phyloP scores from a whole-genome alignment of 2,888 invertebrate genomes.

The Scaptomyza caliginosa region DNA sequence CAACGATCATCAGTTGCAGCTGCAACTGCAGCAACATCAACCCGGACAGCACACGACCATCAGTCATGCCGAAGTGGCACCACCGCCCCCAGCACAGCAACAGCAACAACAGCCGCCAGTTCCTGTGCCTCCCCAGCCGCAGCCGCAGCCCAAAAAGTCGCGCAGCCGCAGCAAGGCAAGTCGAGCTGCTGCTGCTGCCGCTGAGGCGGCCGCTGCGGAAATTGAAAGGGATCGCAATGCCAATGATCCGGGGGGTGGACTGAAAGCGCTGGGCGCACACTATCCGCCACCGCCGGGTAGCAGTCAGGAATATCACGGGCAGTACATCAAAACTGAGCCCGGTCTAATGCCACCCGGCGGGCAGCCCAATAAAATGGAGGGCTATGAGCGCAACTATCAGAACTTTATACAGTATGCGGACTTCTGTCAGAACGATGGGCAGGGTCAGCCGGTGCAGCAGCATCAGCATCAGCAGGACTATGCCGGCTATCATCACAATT shows the following conservation, averaged over 20 bases:
- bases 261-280: slow-evolving; percentile 67
- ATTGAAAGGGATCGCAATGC: slow-evolving; percentile 82
- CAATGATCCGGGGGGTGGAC: slow-evolving; percentile 76
- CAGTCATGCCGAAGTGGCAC: slow-evolving; percentile 57
- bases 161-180: slow-evolving; percentile 79
- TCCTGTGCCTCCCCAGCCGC: slow-evolving; percentile 28
- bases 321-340: slow-evolving; percentile 83
- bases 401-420: slow-evolving; percentile 84
- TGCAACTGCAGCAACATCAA: slow-evolving; percentile 77
- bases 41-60: slow-evolving; percentile 77
- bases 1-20: slow-evolving; percentile 69
- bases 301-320: slow-evolving; percentile 77
- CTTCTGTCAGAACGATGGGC: slow-evolving; percentile 83
- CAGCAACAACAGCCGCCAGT: slow-evolving; percentile 49
- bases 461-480: slow-evolving; percentile 79
- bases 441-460: slow-evolving; percentile 78
- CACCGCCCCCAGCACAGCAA: slow-evolving; percentile 44
- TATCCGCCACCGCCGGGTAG: slow-evolving; percentile 68
- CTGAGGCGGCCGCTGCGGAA: slow-evolving; percentile 71
- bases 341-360: slow-evolving; percentile 78
- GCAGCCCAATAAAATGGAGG: slow-evolving; percentile 84
- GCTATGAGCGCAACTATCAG: slow-evolving; percentile 84
- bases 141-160: slow-evolving; percentile 68
- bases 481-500: slow-evolving; percentile 77
- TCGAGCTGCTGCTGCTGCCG: slow-evolving; percentile 72